Base-by-base conservation (phyloP, 2,113 vertebrate species). In the Oreochromis niloticus region DNA sequence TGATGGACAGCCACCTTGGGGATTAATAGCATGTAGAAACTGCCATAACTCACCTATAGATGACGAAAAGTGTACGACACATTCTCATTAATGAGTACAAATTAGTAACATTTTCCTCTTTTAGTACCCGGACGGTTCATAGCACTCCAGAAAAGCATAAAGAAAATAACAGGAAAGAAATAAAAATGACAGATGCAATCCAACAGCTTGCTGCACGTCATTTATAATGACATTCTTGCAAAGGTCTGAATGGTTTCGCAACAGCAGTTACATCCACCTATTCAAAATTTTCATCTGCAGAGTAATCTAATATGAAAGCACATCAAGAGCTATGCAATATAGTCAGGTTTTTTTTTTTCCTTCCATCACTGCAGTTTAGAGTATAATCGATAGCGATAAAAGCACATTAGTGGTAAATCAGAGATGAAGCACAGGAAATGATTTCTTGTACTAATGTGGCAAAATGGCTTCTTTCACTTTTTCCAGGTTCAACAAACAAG, bases 351-450 rank as follows among this genome's bases (percentile, higher is more conserved):
- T 80, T n/a, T n/a, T 32, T 27, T 8, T 52, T 39, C 68, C 55
- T 80, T 86, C 75, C 81, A 81, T 82, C 86, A 54, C 79, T 86
- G 87, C 79, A 83, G 32, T 86, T 78, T 10, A 66, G 81, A 90
- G 56, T 12, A 48, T 71, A 89, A 94, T 91, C 88, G 4, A 93
- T 91, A 89, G 59, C 2, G n/a, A 80, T 91, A 89, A 91, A 89
- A 95, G 82, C 54, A 55, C 89, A 92, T 95, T 89, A 92, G 89
- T 36, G 83, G 61, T 83, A 86, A 89, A 85, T 81, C 48, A 39
- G 83, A 82, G 87, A 78, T 82, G 75, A 88, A 46, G 36, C 30
- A 78, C 13, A 55, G 85, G 90, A 92, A 88, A 92, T 84, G 5
- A 78, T 85, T 81, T 80, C 80, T 71, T 56, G 61, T 83, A 59